Percentiles rank a stretch among this genome's conserved stretches.
Evolutionary conservation across 1,140 invertebrate genomes (phyloP).

Genomic region (Leucophenga varia): DNA sequence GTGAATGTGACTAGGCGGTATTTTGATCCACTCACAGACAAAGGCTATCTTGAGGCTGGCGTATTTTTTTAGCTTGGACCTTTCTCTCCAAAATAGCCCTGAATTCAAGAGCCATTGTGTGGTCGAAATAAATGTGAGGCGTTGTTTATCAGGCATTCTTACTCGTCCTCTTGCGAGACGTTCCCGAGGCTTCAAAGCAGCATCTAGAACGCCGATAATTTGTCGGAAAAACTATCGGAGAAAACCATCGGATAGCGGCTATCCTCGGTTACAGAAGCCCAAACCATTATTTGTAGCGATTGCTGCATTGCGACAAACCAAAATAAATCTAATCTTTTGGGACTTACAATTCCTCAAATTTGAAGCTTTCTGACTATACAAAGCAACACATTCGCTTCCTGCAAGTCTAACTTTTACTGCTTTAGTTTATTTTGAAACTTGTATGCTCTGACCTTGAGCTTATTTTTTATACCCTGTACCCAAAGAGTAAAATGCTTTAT

Average conservation of each 20-base stretch:
- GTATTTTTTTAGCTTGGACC: too few relatives aligned
- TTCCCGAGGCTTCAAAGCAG: not conserved
- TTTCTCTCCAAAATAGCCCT: too few relatives aligned
- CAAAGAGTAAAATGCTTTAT: too few relatives aligned
- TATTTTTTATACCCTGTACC: too few relatives aligned
- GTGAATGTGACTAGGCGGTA: too few relatives aligned
- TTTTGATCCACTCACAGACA: too few relatives aligned
- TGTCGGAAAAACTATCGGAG: not conserved
- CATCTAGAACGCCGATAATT: not conserved
- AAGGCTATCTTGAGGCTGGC: too few relatives aligned
- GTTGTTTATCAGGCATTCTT: not conserved
- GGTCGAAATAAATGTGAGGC: not conserved
- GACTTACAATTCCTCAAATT: not conserved
- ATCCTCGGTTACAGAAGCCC: too few relatives aligned
- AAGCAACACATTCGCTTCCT: not conserved
- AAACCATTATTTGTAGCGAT: not conserved
- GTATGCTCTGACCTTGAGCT: too few relatives aligned
- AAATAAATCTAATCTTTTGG: not conserved
- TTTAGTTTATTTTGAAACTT: too few relatives aligned
- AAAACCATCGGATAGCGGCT: not conserved
- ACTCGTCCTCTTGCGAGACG: not conserved
- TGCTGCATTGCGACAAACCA: not conserved
- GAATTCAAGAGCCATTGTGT: not conserved
- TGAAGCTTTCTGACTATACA: not conserved
- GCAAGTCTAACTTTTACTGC: too few relatives aligned